phyloP scores from a whole-genome alignment of 2,797 vertebrate genomes.

The Sylvilagus floridanus region DNA sequence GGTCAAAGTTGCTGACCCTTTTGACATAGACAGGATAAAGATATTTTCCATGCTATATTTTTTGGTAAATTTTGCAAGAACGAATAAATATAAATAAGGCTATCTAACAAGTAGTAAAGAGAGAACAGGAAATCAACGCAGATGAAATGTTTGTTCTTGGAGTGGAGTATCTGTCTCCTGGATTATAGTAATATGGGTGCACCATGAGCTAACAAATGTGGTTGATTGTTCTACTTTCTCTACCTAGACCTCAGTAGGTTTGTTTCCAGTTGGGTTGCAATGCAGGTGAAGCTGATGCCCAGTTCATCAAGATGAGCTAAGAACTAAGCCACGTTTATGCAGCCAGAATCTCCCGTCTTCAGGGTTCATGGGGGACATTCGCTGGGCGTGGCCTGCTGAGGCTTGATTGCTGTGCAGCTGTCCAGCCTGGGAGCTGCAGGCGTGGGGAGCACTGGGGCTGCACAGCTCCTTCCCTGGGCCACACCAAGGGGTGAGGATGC shows the following conservation, averaged over 20 bases:
- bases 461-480: background rate
- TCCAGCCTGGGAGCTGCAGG: accelerated
- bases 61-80: background rate
- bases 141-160: background rate
- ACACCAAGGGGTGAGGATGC: background rate
- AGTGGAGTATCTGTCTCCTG: background rate
- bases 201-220: background rate
- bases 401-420: background rate
- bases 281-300: background rate
- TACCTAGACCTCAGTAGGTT: background rate
- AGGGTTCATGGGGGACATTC: accelerated
- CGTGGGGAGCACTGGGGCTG: accelerated
- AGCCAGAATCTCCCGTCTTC: accelerated
- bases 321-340: background rate
- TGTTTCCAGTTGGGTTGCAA: background rate
- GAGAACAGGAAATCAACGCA: background rate
- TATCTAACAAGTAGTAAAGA: background rate
- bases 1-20: background rate
- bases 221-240: background rate
- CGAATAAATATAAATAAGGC: background rate
- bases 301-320: background rate
- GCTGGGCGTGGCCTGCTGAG: accelerated
- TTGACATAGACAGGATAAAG: background rate
- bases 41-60: background rate
- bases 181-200: background rate